A percentile compares a stretch with the other conserved stretches of the same genome.
Evolutionary conservation across 1,140 invertebrate species (phyloP).

Genomic region (Drosophila parvula): DNA sequence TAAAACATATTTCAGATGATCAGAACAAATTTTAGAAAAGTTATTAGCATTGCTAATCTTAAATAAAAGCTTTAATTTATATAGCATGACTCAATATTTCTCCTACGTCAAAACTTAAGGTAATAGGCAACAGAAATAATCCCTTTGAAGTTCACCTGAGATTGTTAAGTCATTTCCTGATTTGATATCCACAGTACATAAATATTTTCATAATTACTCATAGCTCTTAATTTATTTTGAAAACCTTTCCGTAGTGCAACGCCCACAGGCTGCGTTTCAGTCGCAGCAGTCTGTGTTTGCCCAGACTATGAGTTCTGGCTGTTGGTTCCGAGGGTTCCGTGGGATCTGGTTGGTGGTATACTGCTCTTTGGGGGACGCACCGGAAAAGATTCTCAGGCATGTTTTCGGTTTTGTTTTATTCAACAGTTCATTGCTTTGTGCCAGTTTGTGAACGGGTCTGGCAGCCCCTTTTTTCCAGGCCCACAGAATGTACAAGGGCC

Average conservation of each 20-base stretch:
- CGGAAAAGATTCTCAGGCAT: constrained; percentile 78
- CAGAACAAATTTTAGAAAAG: background rate
- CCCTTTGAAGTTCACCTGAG: background rate
- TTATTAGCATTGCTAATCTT: background rate
- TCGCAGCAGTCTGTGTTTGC: constrained; percentile 58
- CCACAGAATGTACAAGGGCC: constrained; percentile 58
- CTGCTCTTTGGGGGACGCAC: constrained; percentile 41
- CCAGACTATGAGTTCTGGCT: constrained; percentile 52
- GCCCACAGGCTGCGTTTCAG: constrained; percentile 50
- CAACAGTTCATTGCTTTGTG: constrained; percentile 81
- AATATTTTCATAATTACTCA: constrained; percentile 32
- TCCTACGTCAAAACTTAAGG: background rate
- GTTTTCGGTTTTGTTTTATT: constrained; percentile 65
- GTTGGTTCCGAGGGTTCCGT: constrained; percentile 5
- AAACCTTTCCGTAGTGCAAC: constrained; percentile 52
- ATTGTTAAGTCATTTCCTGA: constrained; percentile 26
- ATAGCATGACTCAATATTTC: background rate
- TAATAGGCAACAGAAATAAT: background rate
- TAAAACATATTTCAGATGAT: background rate
- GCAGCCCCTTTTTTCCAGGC: constrained; percentile 52
- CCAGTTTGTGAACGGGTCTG: constrained; percentile 74
- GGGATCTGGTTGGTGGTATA: constrained; percentile 4
- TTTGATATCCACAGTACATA: constrained; percentile 1
- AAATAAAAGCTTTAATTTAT: background rate
- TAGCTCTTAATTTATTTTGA: constrained; percentile 38